Conservation (phyloP, 2,113 vertebrate genomes). For the Agapornis roseicollis region DNA sequence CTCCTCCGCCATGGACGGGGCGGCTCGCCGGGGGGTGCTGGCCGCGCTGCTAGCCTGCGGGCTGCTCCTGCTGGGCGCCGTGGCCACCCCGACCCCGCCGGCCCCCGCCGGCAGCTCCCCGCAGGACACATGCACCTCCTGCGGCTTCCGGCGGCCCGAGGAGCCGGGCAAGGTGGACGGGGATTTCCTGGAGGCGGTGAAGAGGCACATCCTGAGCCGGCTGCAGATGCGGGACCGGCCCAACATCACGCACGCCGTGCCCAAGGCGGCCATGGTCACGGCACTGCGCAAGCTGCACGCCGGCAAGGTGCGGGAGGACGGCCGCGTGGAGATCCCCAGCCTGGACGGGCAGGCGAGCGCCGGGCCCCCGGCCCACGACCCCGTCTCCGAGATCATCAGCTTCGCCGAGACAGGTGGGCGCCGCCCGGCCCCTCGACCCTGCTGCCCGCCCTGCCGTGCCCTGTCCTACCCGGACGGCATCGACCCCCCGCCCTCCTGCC, state of each 20-base stretch:
- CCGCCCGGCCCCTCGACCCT: neutral
- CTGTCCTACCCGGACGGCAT: neutral
- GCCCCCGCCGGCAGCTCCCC: constrained; percentile 69
- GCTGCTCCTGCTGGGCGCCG: constrained; percentile 65
- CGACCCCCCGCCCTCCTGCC: neutral
- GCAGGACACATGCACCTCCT: constrained; percentile 89
- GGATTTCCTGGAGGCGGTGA: constrained; percentile 94
- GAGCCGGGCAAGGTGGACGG: constrained; percentile 84
- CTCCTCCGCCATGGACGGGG: constrained; percentile 75
- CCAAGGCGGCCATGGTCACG: constrained; percentile 94
- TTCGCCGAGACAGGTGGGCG: constrained; percentile 93
- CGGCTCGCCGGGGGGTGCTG: constrained; percentile 70
- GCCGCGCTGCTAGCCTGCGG: constrained; percentile 68
- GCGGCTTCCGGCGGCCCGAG: constrained; percentile 85
- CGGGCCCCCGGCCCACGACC: constrained; percentile 83
- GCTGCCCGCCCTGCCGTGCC: neutral
- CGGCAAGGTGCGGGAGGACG: constrained; percentile 92
- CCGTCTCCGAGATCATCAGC: constrained; percentile 93
- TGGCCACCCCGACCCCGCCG: constrained; percentile 71
- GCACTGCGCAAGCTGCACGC: constrained; percentile 94
- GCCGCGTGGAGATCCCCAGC: constrained; percentile 92
- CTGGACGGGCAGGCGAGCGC: constrained; percentile 89
- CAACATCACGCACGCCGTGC: constrained; percentile 96
- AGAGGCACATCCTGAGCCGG: constrained; percentile 93
- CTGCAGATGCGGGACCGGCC: constrained; percentile 94